Percentiles rank a stretch among this genome's conserved stretches.
Conservation (phyloP, 2,113 vertebrate genomes). For the Dromaius novaehollandiae region DNA sequence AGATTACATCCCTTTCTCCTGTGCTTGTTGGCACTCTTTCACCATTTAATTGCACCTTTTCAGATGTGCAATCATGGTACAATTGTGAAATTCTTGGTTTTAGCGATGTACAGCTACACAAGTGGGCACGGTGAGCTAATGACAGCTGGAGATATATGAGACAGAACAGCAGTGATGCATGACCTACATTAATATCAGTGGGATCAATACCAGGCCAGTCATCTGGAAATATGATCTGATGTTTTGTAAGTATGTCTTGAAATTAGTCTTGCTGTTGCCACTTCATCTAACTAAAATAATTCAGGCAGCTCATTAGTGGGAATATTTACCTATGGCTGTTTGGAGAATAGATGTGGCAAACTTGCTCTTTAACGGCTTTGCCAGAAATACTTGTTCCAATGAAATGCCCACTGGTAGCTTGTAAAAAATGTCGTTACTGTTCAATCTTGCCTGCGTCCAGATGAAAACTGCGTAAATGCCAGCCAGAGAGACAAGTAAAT, state of each 20-base stretch:
- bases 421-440: constrained; percentile 15
- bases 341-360: neutral
- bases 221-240: neutral
- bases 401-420: constrained; percentile 12
- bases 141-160: neutral
- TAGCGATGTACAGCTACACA: neutral
- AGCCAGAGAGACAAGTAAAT: constrained; percentile 32
- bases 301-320: constrained; percentile 38
- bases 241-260: neutral
- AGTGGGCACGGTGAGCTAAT: neutral
- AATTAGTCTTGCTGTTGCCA: neutral
- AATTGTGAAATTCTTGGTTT: neutral
- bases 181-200: neutral
- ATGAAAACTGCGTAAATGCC: constrained; percentile 20
- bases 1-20: neutral
- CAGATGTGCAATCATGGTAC: neutral
- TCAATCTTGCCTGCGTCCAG: neutral
- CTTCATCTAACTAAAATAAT: constrained; percentile 15
- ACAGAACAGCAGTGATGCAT: neutral
- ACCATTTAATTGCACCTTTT: neutral
- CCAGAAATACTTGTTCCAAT: neutral
- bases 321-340: constrained; percentile 13
- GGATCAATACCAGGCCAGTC: neutral
- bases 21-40: neutral
- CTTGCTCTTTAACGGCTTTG: constrained; percentile 41